A percentile compares a stretch with the other conserved stretches of the same genome.
These are phyloP conservation scores for Megalops cyprinoides DNA, from an alignment of 2,797 vertebrate species.

Conservation along the genomic window DNA sequence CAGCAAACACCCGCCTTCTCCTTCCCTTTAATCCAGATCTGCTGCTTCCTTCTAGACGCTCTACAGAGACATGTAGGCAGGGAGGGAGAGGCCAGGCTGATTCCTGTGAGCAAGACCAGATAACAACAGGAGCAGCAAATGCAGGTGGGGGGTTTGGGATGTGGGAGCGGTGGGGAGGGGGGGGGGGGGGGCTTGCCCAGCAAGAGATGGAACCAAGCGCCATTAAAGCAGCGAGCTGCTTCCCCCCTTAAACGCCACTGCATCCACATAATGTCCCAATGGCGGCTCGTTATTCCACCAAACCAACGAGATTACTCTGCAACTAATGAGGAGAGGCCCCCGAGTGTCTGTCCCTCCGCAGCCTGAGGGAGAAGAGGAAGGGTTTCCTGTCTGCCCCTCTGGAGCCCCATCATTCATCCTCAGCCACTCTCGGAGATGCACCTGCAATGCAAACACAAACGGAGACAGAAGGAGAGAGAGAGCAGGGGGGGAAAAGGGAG, in stretches of 20 bases:
- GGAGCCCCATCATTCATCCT: slow-evolving; percentile 26
- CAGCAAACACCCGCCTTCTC: slow-evolving; percentile 19
- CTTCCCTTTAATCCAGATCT: slow-evolving; percentile 1
- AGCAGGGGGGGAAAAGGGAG: background rate
- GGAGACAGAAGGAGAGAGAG: slow-evolving; percentile 14
- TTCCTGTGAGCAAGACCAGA: slow-evolving; percentile 23
- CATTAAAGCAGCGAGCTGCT: slow-evolving; percentile 18
- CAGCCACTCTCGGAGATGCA: slow-evolving; percentile 25
- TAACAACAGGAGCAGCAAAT: background rate
- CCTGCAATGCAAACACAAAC: slow-evolving; percentile 28
- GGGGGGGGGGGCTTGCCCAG: background rate
- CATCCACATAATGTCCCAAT: background rate
- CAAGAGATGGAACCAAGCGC: slow-evolving; percentile 5
- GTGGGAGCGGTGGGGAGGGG: slow-evolving; percentile 25
- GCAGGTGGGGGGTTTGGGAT: no score
- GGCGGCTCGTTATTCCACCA: slow-evolving; percentile 18
- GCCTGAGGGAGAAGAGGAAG: background rate
- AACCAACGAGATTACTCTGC: background rate
- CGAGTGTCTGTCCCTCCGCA: background rate
- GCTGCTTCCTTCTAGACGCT: background rate
- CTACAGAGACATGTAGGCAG: background rate
- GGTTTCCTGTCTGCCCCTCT: slow-evolving; percentile 25
- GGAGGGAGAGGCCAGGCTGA: background rate
- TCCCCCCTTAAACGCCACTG: background rate
- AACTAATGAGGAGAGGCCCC: slow-evolving; percentile 29